Percentiles rank a stretch among this genome's conserved stretches.
These are phyloP conservation scores for Dendrocincla tyrannina DNA, from an alignment of 2,797 vertebrate genomes.

Conservation along the genomic window DNA sequence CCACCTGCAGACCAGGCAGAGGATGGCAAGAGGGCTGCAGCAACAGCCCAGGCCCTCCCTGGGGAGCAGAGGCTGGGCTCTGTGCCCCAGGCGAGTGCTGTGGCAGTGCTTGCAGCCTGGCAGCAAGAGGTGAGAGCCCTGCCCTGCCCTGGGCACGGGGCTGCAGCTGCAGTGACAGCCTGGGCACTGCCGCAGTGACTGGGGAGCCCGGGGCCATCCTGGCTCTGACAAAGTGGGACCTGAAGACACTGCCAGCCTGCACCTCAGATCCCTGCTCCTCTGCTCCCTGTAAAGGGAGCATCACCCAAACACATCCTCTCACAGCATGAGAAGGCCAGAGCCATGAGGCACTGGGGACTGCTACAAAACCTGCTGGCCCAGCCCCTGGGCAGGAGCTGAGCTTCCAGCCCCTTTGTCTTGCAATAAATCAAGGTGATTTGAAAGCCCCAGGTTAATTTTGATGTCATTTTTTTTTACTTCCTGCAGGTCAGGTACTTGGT, in stretches of 20 bases:
- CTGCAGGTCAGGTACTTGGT: background rate
- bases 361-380: background rate
- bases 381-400: background rate
- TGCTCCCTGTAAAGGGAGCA: background rate
- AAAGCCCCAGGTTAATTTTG: background rate
- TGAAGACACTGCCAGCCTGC: fast-evolving
- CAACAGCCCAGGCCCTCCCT: background rate
- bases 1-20: background rate
- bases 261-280: background rate
- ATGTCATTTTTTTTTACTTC: background rate
- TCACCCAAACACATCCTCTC: background rate
- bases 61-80: background rate
- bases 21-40: background rate
- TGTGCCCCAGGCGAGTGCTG: background rate
- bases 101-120: background rate
- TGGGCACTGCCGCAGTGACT: background rate
- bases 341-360: background rate
- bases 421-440: background rate
- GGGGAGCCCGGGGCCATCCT: background rate
- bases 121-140: background rate
- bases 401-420: background rate
- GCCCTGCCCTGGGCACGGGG: background rate
- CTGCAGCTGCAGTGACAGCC: background rate
- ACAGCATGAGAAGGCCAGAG: fast-evolving
- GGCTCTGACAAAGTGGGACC: background rate